These are phyloP conservation scores for Zoanthus solanderi DNA, from an alignment of 92 coral and sea anemone genomes.

Conservation along the genomic window DNA sequence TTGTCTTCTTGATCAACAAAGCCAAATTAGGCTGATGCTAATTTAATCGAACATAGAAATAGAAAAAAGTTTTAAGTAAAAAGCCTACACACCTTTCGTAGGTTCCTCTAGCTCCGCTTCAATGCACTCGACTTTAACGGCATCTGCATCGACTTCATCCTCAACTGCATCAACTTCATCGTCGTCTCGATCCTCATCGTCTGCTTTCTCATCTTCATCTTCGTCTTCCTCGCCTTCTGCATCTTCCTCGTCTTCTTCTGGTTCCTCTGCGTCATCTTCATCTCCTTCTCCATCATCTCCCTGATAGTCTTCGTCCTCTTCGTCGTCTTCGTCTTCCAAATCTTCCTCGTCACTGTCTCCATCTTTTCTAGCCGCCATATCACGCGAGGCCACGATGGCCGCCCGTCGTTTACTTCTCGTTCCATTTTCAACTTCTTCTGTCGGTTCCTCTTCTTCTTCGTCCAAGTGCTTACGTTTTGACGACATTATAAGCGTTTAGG, in stretches of 20 bases:
- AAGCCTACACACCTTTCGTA: slow-evolving; percentile 25
- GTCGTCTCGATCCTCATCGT: slow-evolving; percentile 66
- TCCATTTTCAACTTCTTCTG: slow-evolving; percentile 81
- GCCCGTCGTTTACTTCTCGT: slow-evolving; percentile 83
- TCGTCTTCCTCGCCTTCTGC: slow-evolving; percentile 76
- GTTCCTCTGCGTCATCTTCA: slow-evolving; percentile 69
- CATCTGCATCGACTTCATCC: slow-evolving; percentile 83
- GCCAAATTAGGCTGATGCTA: background rate
- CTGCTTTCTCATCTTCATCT: slow-evolving; percentile 48
- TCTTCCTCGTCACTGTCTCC: slow-evolving; percentile 77
- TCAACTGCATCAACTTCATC: slow-evolving; percentile 68
- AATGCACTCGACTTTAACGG: slow-evolving; percentile 66
- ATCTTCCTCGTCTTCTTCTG: slow-evolving; percentile 76
- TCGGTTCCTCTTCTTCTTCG: slow-evolving; percentile 79
- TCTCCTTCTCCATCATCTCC: slow-evolving; percentile 83
- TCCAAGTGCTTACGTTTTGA: slow-evolving; percentile 89
- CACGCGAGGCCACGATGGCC: slow-evolving; percentile 83
- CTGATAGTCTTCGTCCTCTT: slow-evolving; percentile 77
- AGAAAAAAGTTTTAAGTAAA: background rate
- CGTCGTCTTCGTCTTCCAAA: slow-evolving; percentile 79
- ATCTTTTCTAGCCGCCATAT: slow-evolving; percentile 77
- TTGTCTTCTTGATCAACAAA: slow-evolving; percentile 7
- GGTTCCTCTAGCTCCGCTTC: slow-evolving; percentile 66
- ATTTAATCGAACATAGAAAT: background rate
- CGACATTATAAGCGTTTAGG: slow-evolving; percentile 62